phyloP scores from a whole-genome alignment of 2,888 invertebrate genomes.

The Apamea crenata region DNA sequence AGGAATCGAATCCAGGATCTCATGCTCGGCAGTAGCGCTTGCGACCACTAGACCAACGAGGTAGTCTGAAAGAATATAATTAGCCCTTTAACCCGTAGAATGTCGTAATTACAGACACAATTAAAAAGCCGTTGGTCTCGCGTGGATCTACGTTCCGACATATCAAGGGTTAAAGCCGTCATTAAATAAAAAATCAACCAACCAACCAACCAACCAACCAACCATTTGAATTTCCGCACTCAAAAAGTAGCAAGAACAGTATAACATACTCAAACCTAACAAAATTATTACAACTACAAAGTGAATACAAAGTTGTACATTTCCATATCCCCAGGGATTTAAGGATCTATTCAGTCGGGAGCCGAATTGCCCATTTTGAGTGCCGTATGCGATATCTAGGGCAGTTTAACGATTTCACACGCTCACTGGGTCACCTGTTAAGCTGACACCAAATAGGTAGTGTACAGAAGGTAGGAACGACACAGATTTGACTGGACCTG shows the following conservation, averaged over 20 bases:
- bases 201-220: too few species aligned
- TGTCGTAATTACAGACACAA: too few species aligned
- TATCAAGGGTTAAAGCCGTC: too few species aligned
- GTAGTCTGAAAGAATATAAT: neutral
- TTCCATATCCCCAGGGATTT: slow-evolving; percentile 36
- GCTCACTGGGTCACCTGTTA: slow-evolving; percentile 49
- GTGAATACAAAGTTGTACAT: slow-evolving; percentile 49
- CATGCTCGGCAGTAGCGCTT: neutral
- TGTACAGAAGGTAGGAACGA: slow-evolving; percentile 10
- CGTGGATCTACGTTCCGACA: too few species aligned
- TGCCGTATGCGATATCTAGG: slow-evolving; percentile 51
- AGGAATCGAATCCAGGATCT: too few species aligned
- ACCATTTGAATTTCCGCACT: neutral
- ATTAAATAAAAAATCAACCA: too few species aligned
- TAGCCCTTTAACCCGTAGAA: too few species aligned
- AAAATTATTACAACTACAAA: slow-evolving; percentile 40
- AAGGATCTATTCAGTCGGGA: slow-evolving; percentile 28
- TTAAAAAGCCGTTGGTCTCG: too few species aligned
- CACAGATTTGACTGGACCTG: neutral
- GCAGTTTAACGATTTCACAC: slow-evolving; percentile 54
- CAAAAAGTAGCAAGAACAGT: neutral
- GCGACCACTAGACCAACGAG: neutral
- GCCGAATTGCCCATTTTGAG: slow-evolving; percentile 51
- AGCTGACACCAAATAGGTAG: neutral
- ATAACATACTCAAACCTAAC: neutral